phyloP scores from a whole-genome alignment of 2,888 invertebrate genomes.

The Sceliomorpha sp. region DNA sequence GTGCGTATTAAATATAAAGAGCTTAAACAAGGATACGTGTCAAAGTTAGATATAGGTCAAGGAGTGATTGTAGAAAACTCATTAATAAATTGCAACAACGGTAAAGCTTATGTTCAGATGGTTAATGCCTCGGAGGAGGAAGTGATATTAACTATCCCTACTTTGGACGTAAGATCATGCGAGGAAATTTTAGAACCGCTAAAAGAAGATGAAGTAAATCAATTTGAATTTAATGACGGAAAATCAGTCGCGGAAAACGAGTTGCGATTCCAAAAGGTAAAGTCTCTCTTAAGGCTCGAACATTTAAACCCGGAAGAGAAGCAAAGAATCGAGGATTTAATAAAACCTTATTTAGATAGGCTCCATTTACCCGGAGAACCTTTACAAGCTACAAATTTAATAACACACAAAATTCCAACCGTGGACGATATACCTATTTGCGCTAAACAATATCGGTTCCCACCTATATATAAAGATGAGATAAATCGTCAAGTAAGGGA shows the following conservation, averaged over 20 bases:
- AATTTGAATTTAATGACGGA: not conserved
- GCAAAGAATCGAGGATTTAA: constrained; percentile 3
- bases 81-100: not conserved
- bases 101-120: not conserved
- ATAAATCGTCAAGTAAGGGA: constrained; percentile 34
- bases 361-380: constrained; percentile 18
- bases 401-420: constrained; percentile 13
- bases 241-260: not conserved
- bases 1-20: not conserved
- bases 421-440: constrained; percentile 8
- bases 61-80: constrained; percentile 4
- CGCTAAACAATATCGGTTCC: constrained; percentile 31
- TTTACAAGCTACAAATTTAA: constrained; percentile 1
- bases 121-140: not conserved
- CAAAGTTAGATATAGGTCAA: not conserved
- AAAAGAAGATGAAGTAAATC: not conserved
- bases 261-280: not conserved
- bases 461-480: constrained; percentile 37
- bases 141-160: not conserved
- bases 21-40: not conserved
- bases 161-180: not conserved
- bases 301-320: constrained; percentile 5
- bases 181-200: no score
- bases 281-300: constrained; percentile 8
- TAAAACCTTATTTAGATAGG: not conserved